phyloP scores from a whole-genome alignment of 2,113 vertebrate species.

The Spea multiplicata region DNA sequence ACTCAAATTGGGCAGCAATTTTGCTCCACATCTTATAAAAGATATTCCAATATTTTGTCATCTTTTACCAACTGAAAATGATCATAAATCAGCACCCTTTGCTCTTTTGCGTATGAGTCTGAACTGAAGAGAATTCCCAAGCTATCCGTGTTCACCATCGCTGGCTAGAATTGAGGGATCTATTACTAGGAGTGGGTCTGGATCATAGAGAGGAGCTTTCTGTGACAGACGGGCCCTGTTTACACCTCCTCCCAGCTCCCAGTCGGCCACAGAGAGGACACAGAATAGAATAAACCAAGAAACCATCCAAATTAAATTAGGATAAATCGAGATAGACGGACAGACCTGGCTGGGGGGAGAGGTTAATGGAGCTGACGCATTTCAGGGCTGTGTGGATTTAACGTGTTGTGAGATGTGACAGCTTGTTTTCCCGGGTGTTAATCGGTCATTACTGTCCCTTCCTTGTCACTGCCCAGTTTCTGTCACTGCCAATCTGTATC shows the following conservation, averaged over 20 bases:
- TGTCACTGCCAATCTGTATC: constrained; percentile 87
- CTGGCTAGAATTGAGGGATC: too few relatives aligned
- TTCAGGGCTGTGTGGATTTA: constrained; percentile 54
- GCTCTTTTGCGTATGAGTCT: too few relatives aligned
- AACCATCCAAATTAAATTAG: constrained; percentile 44
- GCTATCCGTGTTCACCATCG: too few relatives aligned
- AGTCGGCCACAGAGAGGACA: background rate
- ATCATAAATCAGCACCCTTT: too few relatives aligned
- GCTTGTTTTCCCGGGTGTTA: constrained; percentile 84
- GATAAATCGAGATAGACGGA: constrained; percentile 17
- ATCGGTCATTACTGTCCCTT: constrained; percentile 79
- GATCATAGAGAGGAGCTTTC: too few relatives aligned
- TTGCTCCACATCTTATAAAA: too few relatives aligned
- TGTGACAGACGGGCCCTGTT: background rate
- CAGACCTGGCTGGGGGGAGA: background rate
- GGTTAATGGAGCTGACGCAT: constrained; percentile 28
- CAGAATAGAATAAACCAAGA: background rate
- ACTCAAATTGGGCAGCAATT: too few relatives aligned
- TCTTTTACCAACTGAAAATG: too few relatives aligned
- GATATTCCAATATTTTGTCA: too few relatives aligned
- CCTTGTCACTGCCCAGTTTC: constrained; percentile 86
- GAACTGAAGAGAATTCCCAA: too few relatives aligned
- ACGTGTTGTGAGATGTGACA: constrained; percentile 79
- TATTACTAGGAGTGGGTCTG: too few relatives aligned
- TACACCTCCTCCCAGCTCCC: background rate